Conservation (phyloP, 1,140 invertebrate species). For the Contarinia nasturtii region DNA sequence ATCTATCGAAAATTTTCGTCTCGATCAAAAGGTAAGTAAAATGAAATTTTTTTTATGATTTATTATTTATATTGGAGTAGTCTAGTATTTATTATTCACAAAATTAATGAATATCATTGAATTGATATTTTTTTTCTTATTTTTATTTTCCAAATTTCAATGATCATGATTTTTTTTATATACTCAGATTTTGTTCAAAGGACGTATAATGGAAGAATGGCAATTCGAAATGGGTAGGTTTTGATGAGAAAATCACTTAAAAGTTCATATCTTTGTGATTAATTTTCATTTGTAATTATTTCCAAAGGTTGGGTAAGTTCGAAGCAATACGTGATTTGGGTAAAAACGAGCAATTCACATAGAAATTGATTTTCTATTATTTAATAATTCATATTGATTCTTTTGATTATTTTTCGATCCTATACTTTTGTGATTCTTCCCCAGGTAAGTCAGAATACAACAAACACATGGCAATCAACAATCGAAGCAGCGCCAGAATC, state of each 20-base stretch:
- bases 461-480: conserved; percentile 96
- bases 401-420: too few relatives aligned
- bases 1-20: conserved; percentile 87
- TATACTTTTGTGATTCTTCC: too few relatives aligned
- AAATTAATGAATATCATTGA: too few relatives aligned
- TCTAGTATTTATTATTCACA: neutral
- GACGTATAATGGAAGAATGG: conserved; percentile 85
- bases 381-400: too few relatives aligned
- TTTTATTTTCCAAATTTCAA: conserved; percentile 1
- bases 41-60: neutral
- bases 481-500: conserved; percentile 97
- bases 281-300: too few relatives aligned
- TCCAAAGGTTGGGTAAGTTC: too few relatives aligned
- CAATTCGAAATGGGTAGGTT: conserved; percentile 94
- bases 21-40: conserved; percentile 76
- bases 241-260: too few relatives aligned
- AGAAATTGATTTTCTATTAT: too few relatives aligned
- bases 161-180: conserved; percentile 23
- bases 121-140: too few relatives aligned
- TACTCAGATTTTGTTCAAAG: conserved; percentile 42
- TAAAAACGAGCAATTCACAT: too few relatives aligned
- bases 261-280: too few relatives aligned
- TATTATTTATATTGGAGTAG: neutral
- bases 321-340: too few relatives aligned
- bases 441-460: conserved; percentile 95